Base-by-base conservation (phyloP, 2,888 invertebrate genomes). In the Koerneria pararmatus region DNA sequence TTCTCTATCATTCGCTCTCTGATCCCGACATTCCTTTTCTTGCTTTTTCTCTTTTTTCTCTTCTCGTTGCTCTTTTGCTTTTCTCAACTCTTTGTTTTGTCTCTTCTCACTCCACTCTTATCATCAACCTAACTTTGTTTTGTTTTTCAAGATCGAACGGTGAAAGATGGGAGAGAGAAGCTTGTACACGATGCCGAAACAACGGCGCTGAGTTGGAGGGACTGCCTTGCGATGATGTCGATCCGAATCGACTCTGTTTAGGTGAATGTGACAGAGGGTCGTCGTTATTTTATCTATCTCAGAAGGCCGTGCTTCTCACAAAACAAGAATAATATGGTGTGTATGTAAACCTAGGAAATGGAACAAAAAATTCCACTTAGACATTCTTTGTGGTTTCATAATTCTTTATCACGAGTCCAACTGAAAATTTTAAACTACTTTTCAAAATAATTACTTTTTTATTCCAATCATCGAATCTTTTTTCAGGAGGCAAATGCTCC, bases 161-260 rank as follows among this genome's bases (percentile, higher is more conserved):
- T 31, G 83, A 83, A 64, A 70, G 79, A 57, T 83, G 83, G 83
- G 83, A 83, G 65, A 74, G 83, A 1, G 81, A 80, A 57, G 73
- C 76, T 22, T 83, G 83, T 67, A 66, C 75, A 31, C 66, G 83
- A 37, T 83, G 83, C 67, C 73, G 83, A 11, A 78, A 72, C 72
- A 77, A 78, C 60, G 78, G 79, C 19, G 72, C 72, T 22, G 82
- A 83, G 58, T 58, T 78, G 60, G 81, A 83, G 53, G 80, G 83
- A 1, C 72, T 80, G n/a, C 78, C 80, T 2, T 83, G 83, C 66
- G 83, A 83, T 71, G 83, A 83, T 66, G 76, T 74, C 19, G 80
- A 83, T 69, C 69, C 79, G 51, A 77, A 78, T 31, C 68, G 83
- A 37, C 70, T 83, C 32, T 83, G 83, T 67, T 73, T 79, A 31